phyloP scores from a whole-genome alignment of 2,797 vertebrate species.

The Gobionotothen gibberifrons region DNA sequence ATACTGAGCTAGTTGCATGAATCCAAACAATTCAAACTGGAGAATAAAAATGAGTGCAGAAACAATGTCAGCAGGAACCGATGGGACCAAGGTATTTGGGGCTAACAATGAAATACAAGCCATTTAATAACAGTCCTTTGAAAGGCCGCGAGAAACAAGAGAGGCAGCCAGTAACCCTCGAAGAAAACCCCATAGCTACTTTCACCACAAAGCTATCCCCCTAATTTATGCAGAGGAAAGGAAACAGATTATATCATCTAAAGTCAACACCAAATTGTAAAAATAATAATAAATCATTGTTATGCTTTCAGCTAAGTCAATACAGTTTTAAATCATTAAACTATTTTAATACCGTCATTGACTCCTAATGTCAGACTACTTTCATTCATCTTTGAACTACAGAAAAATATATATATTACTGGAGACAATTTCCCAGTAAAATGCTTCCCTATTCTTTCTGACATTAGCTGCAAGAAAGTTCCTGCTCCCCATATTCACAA shows the following conservation, averaged over 20 bases:
- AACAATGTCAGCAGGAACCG: neutral
- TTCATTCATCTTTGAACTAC: neutral
- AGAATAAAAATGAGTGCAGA: neutral
- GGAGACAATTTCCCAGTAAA: neutral
- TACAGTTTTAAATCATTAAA: neutral
- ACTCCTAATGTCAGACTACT: neutral
- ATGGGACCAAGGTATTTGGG: neutral
- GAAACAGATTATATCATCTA: too few species aligned
- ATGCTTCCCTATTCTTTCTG: constrained; percentile 7
- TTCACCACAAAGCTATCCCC: too few species aligned
- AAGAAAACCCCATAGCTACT: too few species aligned
- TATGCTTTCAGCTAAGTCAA: neutral
- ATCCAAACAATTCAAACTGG: neutral
- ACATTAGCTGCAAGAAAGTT: constrained; percentile 4
- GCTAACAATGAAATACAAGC: neutral
- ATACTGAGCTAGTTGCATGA: neutral
- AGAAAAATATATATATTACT: neutral
- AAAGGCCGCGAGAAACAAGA: too few species aligned
- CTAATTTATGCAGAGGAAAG: too few species aligned
- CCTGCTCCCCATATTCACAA: neutral
- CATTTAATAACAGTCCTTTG: too few species aligned
- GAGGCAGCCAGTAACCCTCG: too few species aligned
- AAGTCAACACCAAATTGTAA: neutral
- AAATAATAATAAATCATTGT: neutral
- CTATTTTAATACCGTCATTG: neutral